Evolutionary conservation across 92 coral and sea anemone genomes (phyloP).

Genomic region (Actinostola sp.): DNA sequence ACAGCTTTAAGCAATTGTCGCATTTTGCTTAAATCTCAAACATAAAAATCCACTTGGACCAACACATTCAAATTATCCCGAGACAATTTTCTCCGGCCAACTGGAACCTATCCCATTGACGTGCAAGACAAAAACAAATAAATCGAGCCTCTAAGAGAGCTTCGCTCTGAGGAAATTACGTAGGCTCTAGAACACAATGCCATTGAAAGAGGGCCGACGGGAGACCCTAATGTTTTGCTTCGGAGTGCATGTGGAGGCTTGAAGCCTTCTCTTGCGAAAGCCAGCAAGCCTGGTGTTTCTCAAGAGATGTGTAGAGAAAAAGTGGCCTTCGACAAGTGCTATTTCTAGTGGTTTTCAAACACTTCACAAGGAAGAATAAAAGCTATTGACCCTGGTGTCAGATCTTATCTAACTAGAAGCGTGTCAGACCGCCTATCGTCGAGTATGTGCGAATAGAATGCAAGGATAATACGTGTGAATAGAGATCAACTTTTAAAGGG

Average conservation of each 20-base stretch:
- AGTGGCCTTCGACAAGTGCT: conserved; percentile 10
- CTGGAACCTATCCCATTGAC: not conserved
- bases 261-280: conserved; percentile 22
- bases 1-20: conserved; percentile 94
- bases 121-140: conserved; percentile 2
- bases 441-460: conserved; percentile 34
- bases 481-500: not conserved
- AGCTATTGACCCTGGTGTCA: conserved; percentile 52
- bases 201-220: conserved; percentile 81
- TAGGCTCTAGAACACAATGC: conserved; percentile 72
- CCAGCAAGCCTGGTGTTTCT: conserved; percentile 42
- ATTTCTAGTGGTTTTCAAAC: conserved; percentile 29
- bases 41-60: not conserved
- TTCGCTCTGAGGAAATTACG: conserved; percentile 76
- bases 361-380: conserved; percentile 27
- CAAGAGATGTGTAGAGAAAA: conserved; percentile 9
- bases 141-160: conserved; percentile 2
- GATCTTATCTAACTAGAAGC: conserved; percentile 65
- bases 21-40: conserved; percentile 21
- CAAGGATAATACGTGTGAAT: conserved; percentile 2
- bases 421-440: conserved; percentile 55
- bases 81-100: not conserved
- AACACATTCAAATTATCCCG: not conserved
- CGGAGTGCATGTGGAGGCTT: conserved; percentile 51
- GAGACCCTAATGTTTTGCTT: conserved; percentile 77